Conservation (phyloP, 2,888 invertebrate genomes). For the Scaptomyza caliginosa region DNA sequence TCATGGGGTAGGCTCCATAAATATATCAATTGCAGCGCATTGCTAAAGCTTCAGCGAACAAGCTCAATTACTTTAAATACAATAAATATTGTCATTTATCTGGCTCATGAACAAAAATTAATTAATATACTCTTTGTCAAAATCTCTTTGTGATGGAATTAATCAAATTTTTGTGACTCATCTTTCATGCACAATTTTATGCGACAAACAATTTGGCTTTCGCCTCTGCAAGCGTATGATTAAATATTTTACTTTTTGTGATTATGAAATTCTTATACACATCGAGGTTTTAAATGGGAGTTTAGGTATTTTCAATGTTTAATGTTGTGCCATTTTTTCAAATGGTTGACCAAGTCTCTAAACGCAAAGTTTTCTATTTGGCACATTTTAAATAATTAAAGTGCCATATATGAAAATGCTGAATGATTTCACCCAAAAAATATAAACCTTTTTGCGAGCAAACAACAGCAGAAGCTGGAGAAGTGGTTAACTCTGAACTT, state of each 20-base stretch:
- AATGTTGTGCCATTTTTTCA: neutral
- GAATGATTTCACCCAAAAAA: neutral
- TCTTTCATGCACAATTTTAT: neutral
- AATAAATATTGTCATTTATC: neutral
- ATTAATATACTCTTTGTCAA: neutral
- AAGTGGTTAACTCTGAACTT: neutral
- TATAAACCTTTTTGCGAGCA: constrained; percentile 28
- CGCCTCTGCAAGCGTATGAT: constrained; percentile 29
- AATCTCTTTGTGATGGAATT: neutral
- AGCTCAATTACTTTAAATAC: no score
- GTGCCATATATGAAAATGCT: constrained; percentile 50
- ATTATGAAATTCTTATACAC: neutral
- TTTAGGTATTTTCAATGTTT: constrained; percentile 26
- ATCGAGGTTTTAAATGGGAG: constrained; percentile 17
- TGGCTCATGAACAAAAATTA: neutral
- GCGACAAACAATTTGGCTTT: constrained; percentile 24
- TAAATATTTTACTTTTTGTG: constrained; percentile 47
- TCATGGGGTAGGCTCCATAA: neutral
- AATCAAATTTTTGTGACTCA: neutral
- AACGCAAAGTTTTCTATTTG: constrained; percentile 38
- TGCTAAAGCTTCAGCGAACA: no score
- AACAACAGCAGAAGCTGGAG: no score
- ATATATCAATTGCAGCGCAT: neutral
- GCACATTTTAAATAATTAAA: constrained; percentile 71
- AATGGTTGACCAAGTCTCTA: neutral